Base-by-base conservation (phyloP, 2,797 vertebrate genomes). In the Darevskia nairensis region DNA sequence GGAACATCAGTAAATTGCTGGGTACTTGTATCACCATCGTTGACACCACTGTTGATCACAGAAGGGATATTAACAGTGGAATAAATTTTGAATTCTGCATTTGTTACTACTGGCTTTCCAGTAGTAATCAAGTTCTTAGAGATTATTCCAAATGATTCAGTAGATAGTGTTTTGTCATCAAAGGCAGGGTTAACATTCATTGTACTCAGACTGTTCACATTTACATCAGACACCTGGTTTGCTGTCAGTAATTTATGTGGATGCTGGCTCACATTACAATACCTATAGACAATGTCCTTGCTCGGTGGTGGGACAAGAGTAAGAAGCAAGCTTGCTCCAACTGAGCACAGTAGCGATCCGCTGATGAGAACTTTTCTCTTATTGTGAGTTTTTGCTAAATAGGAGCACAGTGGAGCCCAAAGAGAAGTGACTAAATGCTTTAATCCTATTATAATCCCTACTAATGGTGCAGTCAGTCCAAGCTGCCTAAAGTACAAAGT, bases 401-500 rank as follows among this genome's bases (percentile, higher is more conserved):
- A 91, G 84, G 96, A 95, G 3, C 96, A 95, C 46, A 94, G 25
- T 0, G 98, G 98, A 19, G 96, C 95, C 97, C 98, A 98, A 75
- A 96, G 83, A 86, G 98, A 94, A 0, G 95, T 91, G 19, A 98
- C 75, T 50, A 98, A 89, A 90, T 97, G 96, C 88, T 95, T 97
- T n/a, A 96, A 90, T 0, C 97, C 98, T 97, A 98, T 97, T 88
- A 98, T 75, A 86, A 97, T 59, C 88, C 98, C 98, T 0, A 97
- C 97, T 96, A 98, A 97, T 9, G 96, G 90, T 0, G 98, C 97
- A 0, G 95, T 92, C 90, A 99, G 93, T 80, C 98, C 98, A 88
- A 98, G 97, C 80, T 97, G 96, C 61, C 97, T 91, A 88, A 98
- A 96, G 96, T 97, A 98, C 25, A 99, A 97, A 6, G 98, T 98